Evolutionary conservation across 1,140 invertebrate genomes (phyloP).

Genomic region (Myzus persicae): DNA sequence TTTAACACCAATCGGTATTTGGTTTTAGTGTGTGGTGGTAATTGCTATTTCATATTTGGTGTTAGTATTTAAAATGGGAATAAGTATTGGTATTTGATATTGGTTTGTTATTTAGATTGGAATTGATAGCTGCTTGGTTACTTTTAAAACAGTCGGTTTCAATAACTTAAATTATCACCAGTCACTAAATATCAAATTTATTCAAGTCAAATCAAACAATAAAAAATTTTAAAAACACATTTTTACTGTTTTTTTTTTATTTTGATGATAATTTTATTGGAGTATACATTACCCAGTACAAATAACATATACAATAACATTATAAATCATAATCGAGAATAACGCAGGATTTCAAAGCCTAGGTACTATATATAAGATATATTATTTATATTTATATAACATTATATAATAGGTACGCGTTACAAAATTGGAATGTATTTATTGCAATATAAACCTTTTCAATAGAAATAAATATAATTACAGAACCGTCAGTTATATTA

Average conservation of each 20-base stretch:
- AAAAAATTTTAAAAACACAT: not conserved
- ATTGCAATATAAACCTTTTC: not conserved
- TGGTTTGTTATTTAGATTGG: not conserved
- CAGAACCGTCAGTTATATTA: not conserved
- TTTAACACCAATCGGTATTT: too few species aligned
- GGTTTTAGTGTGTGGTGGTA: too few species aligned
- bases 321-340: not conserved
- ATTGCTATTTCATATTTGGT: too few species aligned
- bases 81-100: too few species aligned
- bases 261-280: not conserved
- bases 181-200: not conserved
- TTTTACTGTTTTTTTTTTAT: not conserved
- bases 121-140: not conserved
- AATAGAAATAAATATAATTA: not conserved
- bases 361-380: slow-evolving; percentile 1
- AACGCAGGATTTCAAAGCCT: not conserved
- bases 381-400: not conserved
- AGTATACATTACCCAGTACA: not conserved
- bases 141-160: not conserved
- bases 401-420: not conserved
- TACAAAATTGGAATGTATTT: not conserved
- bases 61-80: too few species aligned
- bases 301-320: slow-evolving; percentile 18
- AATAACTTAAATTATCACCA: not conserved
- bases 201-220: not conserved